A percentile compares a stretch with the other conserved stretches of the same genome.
Conservation (phyloP, 2,797 vertebrate species). For the Sebastes diploproa region DNA sequence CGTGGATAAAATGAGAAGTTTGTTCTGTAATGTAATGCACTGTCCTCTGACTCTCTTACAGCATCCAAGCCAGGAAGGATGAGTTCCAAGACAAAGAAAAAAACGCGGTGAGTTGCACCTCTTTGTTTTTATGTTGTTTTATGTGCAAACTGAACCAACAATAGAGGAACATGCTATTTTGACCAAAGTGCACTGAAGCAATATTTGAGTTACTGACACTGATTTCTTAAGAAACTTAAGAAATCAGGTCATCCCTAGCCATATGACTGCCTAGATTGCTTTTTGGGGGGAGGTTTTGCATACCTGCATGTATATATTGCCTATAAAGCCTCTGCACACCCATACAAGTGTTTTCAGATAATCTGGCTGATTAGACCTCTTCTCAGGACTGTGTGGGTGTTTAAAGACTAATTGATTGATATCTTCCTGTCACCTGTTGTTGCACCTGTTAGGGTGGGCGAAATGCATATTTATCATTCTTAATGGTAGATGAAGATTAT, state of each 20-base stretch:
- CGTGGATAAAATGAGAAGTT: neutral
- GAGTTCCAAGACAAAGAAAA: conserved; percentile 60
- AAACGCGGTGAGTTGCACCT: conserved; percentile 55
- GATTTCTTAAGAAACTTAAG: neutral
- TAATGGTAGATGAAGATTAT: too few species aligned
- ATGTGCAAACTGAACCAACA: neutral
- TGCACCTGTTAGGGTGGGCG: rapidly evolving
- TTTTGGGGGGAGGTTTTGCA: neutral
- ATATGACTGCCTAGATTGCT: neutral
- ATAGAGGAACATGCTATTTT: neutral
- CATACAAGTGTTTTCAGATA: too few species aligned
- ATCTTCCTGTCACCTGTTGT: too few species aligned
- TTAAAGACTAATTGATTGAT: too few species aligned
- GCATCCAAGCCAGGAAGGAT: conserved; percentile 43
- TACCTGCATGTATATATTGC: neutral
- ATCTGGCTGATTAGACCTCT: too few species aligned
- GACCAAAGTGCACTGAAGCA: neutral
- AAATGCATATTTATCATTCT: too few species aligned
- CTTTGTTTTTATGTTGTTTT: neutral
- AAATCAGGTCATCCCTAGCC: neutral
- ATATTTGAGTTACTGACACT: neutral
- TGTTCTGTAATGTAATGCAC: neutral
- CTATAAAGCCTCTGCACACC: too few species aligned
- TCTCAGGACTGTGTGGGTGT: too few species aligned
- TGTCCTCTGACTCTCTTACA: conserved; percentile 12